These are phyloP conservation scores for Apus apus DNA, from an alignment of 2,113 vertebrate genomes.

Conservation along the genomic window DNA sequence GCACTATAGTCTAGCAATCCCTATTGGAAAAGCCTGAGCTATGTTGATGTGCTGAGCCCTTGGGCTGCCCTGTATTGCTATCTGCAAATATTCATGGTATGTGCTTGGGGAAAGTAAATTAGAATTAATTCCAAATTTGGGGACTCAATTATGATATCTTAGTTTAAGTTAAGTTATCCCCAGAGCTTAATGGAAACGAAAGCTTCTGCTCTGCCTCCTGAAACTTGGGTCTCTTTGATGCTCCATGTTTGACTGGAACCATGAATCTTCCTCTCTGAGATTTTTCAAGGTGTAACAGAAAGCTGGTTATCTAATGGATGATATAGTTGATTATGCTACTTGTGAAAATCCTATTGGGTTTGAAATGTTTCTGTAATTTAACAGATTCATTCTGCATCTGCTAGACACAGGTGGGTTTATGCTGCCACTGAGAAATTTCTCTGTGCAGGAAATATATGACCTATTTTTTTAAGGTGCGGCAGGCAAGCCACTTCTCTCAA, in stretches of 20 bases:
- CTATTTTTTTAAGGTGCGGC: not conserved
- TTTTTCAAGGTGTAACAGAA: not conserved
- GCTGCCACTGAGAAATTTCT: not conserved
- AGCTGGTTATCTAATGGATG: not conserved
- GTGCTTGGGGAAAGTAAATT: not conserved
- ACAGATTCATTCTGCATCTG: not conserved
- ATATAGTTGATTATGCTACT: not conserved
- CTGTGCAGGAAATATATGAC: not conserved
- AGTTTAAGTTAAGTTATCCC: not conserved
- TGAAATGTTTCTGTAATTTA: not conserved
- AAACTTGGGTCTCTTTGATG: not conserved
- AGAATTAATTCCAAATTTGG: not conserved
- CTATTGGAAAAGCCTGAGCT: not conserved
- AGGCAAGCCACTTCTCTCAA: not conserved
- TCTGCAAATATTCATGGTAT: not conserved
- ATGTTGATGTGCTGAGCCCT: rapidly evolving
- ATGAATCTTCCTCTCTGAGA: not conserved
- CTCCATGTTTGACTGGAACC: not conserved
- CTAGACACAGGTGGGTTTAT: not conserved
- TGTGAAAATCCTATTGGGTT: not conserved
- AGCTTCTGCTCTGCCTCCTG: not conserved
- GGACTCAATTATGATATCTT: no score
- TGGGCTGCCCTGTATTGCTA: not conserved
- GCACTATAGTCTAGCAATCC: not conserved
- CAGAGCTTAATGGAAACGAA: not conserved